Evolutionary conservation across 1,140 invertebrate species (phyloP), one percentile per base, ranked within the genome.

Genomic region (Neotoxoptera formosana): DNA sequence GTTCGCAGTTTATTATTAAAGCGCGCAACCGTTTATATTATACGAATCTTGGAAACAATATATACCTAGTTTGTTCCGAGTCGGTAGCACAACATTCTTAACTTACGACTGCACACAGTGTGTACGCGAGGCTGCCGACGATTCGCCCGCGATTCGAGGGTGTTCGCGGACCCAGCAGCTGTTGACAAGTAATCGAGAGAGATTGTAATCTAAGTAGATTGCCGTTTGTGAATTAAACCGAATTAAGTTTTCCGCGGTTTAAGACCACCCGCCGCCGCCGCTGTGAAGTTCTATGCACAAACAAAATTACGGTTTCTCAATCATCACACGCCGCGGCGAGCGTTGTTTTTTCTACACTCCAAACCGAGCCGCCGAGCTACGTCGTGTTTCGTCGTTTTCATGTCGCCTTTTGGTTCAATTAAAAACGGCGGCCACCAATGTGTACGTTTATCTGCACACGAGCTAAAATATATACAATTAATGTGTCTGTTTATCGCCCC

Each of bases 221-320:
- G 17, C 67, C 67, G 67, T 81, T 91, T 48, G 67, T n/a, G 53
- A 91, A 76, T 91, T 91, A 91, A 76, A 91, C 41, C 56, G 20
- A 83, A 83, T 83, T 91, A 91, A 81, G 76, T 81, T 91, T 76
- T 48, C n/a, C 25, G 56, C 45, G 90, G 67, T 83, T 34, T 83
- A 36, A 51, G 34, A 41, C 90, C 56, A 47, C 41, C 90, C 14
- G 17, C 21, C 76, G 21, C 60, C 7, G 45, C 36, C 1, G 9
- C 23, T 4, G n/a, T 23, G n/a, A 91, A 91, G 90, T 91, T 83
- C 47, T 48, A 25, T 8, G 56, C 36, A 36, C n/a, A 83, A 91
- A 83, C 45, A 48, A 83, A 91, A 51, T 76, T 76, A 91, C 56
- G 56, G 21, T 41, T 76, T 67, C 25, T 48, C 41, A n/a, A n/a